A percentile compares a stretch with the other conserved stretches of the same genome.
These are phyloP conservation scores for Spheniscus humboldti DNA, from an alignment of 2,797 vertebrate genomes.

Conservation along the genomic window DNA sequence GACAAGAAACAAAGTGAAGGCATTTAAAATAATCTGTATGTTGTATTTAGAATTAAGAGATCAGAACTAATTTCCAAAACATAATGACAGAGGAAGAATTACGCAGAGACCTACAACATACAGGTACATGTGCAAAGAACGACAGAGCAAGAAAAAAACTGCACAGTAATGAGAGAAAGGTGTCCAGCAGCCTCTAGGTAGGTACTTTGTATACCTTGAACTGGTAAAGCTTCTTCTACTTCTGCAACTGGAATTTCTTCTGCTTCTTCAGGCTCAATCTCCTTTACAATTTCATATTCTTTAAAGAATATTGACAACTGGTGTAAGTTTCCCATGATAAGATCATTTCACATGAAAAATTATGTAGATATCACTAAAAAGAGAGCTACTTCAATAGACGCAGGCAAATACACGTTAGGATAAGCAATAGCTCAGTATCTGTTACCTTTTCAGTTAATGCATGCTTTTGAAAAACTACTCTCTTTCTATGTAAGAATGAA, in stretches of 20 bases:
- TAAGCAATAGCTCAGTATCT: neutral
- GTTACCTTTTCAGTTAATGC: neutral
- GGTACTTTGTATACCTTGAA: slow-evolving; percentile 66
- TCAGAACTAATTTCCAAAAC: neutral
- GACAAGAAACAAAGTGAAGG: neutral
- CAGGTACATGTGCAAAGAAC: neutral
- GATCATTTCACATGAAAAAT: slow-evolving; percentile 20
- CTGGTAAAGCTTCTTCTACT: slow-evolving; percentile 63
- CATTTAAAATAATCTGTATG: neutral
- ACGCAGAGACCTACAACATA: neutral
- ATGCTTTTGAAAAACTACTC: neutral
- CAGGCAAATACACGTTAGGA: neutral
- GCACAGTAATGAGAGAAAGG: neutral
- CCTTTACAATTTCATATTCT: slow-evolving; percentile 70
- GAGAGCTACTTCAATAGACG: neutral
- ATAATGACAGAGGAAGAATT: neutral
- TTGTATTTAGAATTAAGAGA: neutral
- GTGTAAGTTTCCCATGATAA: slow-evolving; percentile 28
- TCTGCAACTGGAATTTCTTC: slow-evolving; percentile 62
- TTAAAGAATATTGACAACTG: slow-evolving; percentile 74
- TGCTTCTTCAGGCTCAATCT: slow-evolving; percentile 61
- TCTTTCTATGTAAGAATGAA: neutral
- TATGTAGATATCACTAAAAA: neutral
- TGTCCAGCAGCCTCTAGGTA: neutral
- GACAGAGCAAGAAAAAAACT: slow-evolving; percentile 32